phyloP scores from a whole-genome alignment of 2,888 invertebrate genomes.

The Lordiphosa fenestrarum region DNA sequence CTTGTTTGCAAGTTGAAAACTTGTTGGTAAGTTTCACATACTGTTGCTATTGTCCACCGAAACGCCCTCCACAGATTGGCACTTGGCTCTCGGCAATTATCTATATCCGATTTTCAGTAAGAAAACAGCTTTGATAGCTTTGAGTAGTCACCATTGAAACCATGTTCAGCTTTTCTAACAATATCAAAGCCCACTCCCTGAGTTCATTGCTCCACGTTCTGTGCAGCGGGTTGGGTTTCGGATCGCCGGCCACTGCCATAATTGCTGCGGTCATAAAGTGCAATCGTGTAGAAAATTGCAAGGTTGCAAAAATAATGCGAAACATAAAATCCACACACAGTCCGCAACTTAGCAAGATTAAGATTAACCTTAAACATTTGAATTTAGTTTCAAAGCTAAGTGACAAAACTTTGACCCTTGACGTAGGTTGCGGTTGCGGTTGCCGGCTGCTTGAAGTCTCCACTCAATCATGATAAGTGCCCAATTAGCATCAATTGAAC shows the following conservation, averaged over 20 bases:
- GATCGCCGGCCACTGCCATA: constrained; percentile 31
- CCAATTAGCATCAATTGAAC: constrained; percentile 16
- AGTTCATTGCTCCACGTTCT: constrained; percentile 6
- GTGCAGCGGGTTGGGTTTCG: constrained; percentile 38
- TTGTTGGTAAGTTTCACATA: constrained; percentile 20
- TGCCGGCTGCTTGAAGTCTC: constrained; percentile 1
- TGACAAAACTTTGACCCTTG: constrained; percentile 27
- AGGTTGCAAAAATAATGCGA: constrained; percentile 47
- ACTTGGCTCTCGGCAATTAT: too few relatives aligned
- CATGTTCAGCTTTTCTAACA: background rate
- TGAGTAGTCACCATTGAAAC: background rate
- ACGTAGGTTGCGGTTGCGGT: constrained; percentile 19
- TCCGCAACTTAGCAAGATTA: constrained; percentile 8
- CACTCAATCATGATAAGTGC: background rate
- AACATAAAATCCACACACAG: constrained; percentile 13
- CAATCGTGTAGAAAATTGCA: constrained; percentile 65
- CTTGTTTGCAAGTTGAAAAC: constrained; percentile 41
- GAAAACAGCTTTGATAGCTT: background rate
- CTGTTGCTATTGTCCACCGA: background rate
- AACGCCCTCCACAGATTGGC: too few relatives aligned
- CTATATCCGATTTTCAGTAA: too few relatives aligned
- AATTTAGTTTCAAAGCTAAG: constrained; percentile 5
- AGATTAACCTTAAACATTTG: constrained; percentile 13
- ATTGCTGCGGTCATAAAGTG: constrained; percentile 54
- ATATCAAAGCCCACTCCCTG: constrained; percentile 4